phyloP scores from a whole-genome alignment of 2,113 vertebrate species.

The Cyprinodon tularosa region DNA sequence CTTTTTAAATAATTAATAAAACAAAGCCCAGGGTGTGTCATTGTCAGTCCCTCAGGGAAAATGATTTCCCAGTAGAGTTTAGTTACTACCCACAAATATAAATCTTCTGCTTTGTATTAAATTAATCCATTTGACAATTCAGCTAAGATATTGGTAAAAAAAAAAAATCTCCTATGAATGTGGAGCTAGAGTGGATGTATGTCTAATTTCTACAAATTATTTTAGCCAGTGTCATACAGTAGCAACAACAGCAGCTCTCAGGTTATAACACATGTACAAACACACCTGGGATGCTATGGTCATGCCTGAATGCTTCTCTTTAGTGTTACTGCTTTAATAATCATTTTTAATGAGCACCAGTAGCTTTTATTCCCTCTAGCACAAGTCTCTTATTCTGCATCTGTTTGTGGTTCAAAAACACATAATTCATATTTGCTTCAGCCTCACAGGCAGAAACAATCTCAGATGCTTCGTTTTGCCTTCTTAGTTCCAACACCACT shows the following conservation, averaged over 20 bases:
- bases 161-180: not conserved
- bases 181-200: not conserved
- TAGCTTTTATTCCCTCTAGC: conserved; percentile 77
- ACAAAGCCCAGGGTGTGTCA: too few relatives aligned
- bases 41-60: too few relatives aligned
- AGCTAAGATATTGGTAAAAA: not conserved
- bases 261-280: conserved; percentile 34
- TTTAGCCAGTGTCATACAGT: not conserved
- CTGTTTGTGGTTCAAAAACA: conserved; percentile 13
- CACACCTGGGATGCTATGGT: conserved; percentile 58
- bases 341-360: conserved; percentile 84
- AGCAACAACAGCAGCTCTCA: conserved; percentile 7
- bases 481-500: not conserved
- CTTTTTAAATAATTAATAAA: too few relatives aligned
- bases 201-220: not conserved
- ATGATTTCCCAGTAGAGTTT: too few relatives aligned
- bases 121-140: too few relatives aligned
- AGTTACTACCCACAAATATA: too few relatives aligned
- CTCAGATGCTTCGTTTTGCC: not conserved
- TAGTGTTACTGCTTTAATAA: conserved; percentile 82
- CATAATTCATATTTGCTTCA: not conserved
- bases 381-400: conserved; percentile 43
- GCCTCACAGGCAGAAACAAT: not conserved
- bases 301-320: conserved; percentile 66
- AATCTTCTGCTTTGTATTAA: too few relatives aligned